Evolutionary conservation across 2,888 invertebrate genomes (phyloP), one percentile per base, ranked within the genome.

Genomic region (Eupithecia dodoneata): DNA sequence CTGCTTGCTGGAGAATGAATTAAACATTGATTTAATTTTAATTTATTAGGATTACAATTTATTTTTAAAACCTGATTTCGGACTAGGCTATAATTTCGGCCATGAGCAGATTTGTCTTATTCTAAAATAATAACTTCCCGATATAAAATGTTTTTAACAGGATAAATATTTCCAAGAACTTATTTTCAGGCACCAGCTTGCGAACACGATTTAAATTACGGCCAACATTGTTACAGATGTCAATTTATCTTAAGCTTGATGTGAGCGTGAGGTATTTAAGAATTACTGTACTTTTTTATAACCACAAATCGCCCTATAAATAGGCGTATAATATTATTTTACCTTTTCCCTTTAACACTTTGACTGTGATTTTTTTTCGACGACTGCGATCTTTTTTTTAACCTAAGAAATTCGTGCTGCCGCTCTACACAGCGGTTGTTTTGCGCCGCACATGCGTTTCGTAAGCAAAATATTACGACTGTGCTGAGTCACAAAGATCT

Each of bases 151-250:
- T 59, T 9, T 3, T n/a, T 52, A 59, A 18, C 55, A 55, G 18
- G 3, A 18, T 18, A 59, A 59, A 10, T 30, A 30, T 30, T 30
- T 18, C 9, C 18, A 18, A n/a, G n/a, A n/a, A n/a, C 7, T 52
- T 52, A 52, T 30, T 30, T 30, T 30, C 30, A 30, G 30, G 30
- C 2, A 52, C 47, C 6, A 55, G 63, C 7, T 63, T 42, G n/a
- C n/a, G 6, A 52, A 6, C 15, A n/a, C 45, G 15, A 45, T 67
- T 93, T 91, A 93, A 93, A 94, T 93, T 88, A 92, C 87, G 85
- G 84, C 82, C 88, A 90, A 91, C 88, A 85, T 88, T 87, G 90
- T 92, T 90, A 91, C 85, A 85, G 87, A 87, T 90, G 92, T 91
- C 92, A 93, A 92, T 91, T 90, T 88, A 91, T 87, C 85, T 87